Base-by-base conservation (phyloP, 1,140 invertebrate species). In the Heterodera schachtii region DNA sequence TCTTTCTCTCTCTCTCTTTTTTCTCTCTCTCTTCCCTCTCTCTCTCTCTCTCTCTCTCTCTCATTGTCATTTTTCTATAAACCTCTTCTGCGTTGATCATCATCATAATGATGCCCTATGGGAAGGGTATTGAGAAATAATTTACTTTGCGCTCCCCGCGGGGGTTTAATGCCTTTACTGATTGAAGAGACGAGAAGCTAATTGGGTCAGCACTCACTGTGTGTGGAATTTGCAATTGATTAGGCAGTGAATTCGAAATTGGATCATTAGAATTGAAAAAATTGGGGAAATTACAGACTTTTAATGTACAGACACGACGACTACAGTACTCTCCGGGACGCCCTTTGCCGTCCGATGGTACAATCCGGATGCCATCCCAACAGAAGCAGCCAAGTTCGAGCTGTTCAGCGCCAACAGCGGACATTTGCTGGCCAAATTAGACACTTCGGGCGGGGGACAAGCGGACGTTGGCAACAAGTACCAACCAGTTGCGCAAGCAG, bases 331-430 rank as follows among this genome's bases (percentile, higher is more conserved):
- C 8, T 80, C 79, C 19, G 79, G 79, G 8, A 44, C 60, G 60
- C 70, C 57, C 19, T 74, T 80, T 52, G 3, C 3, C 3, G 79
- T 80, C 11, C 74, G 21, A 11, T 80, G 79, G 79, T 41, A 57
- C 13, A 21, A 80, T 43, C 75, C 76, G 41, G 81, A n/a, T 5
- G 31, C 60, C 52, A 43, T 80, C 7, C 47, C 67, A 3, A 44
- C 31, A 41, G 84, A 74, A 43, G 43, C 70, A 3, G 44, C 83
- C 46, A 83, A 84, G 67, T 84, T 83, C 31, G 82, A 83, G 52
- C 21, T 83, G 41, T 74, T 83, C 16, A 80, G 46, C 21, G 82
- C 73, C 43, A 83, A 83, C 64, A 31, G 57, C 13, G 73, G 21
- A 31, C 69, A 76, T 74, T 74, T 80, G 41, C 41, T 80, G 47